These are phyloP conservation scores for Microplitis demolitor DNA, from an alignment of 1,140 invertebrate genomes.

Conservation along the genomic window DNA sequence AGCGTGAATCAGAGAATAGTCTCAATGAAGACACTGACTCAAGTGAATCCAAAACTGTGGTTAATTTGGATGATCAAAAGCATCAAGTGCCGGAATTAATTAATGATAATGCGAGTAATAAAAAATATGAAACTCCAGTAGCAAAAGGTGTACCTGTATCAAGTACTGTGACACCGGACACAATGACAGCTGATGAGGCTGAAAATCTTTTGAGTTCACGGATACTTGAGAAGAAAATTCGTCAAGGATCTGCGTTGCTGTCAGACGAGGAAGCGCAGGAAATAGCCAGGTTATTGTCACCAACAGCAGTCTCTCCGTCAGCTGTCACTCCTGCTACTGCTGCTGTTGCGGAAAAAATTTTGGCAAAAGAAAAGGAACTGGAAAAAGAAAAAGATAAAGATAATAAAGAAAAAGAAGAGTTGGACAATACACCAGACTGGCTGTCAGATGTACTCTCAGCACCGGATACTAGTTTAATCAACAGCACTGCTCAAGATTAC, in stretches of 20 bases:
- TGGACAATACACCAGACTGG: conserved; percentile 63
- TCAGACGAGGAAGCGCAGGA: conserved; percentile 87
- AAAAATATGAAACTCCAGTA: conserved; percentile 35
- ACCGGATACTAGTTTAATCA: conserved; percentile 59
- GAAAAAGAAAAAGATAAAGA: conserved; percentile 53
- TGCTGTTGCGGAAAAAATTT: conserved; percentile 42
- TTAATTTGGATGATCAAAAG: conserved; percentile 36
- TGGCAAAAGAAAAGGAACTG: conserved; percentile 45
- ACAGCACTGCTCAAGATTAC: conserved; percentile 60
- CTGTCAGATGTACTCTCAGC: conserved; percentile 64
- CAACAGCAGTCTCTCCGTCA: conserved; percentile 45
- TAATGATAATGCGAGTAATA: conserved; percentile 31
- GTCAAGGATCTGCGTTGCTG: conserved; percentile 73
- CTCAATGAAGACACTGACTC: conserved; percentile 47
- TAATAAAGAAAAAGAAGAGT: conserved; percentile 58
- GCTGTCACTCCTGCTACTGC: conserved; percentile 30
- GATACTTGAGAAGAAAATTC: conserved; percentile 81
- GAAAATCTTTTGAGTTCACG: conserved; percentile 80
- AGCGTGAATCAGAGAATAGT: conserved; percentile 35
- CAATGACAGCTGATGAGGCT: conserved; percentile 84
- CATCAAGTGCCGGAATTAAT: conserved; percentile 23
- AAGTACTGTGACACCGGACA: conserved; percentile 62
- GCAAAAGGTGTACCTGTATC: conserved; percentile 34
- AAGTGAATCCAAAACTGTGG: conserved; percentile 46
- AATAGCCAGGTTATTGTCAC: conserved; percentile 77